Base-by-base conservation (phyloP, 2,888 invertebrate genomes). In the Drosophila borborema region DNA sequence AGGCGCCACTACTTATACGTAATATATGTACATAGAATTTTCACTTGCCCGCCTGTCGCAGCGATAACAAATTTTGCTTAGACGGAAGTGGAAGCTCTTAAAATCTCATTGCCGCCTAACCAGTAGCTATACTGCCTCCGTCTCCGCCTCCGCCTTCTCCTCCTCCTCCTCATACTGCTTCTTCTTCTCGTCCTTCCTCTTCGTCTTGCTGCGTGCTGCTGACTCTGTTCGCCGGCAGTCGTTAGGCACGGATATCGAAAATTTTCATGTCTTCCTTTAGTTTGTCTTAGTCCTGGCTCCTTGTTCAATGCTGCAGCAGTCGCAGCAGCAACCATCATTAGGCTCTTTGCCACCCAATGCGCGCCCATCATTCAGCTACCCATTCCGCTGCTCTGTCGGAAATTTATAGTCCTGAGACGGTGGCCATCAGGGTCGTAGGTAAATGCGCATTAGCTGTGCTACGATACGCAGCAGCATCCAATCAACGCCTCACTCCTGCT, bases 191-290 rank as follows among this genome's bases (percentile, higher is more conserved):
- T 40, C 3, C 14, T n/a, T 3, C 7, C 2, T 1, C 41, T 41
- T 8, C 41, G 28, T n/a, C 3, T 8, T 41, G 9, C 9, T 41
- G 41, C 41, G 41, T 43, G 18, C 46, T 14, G 23, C 12, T 23
- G 23, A 40, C n/a, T 16, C 9, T 55, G n/a, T 40, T 23, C 23
- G 28, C 55, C 81, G 77, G 74, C 60, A 89, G 81, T 85, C 85
- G 85, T 85, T 89, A 85, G 85, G 89, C 88, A 87, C 82, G 86
- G 86, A 86, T 86, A 86, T 86, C 83, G 86, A 90, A 86, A 82
- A 86, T 88, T 86, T 86, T 84, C 90, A 86, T 90, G 90, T 90
- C 86, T 86, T 90, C 86, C 90, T 90, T 90, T 86, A 90, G 86
- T 86, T 86, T 86, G 86, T 90, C 86, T 90, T 82, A 82, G 82